A percentile compares a stretch with the other conserved stretches of the same genome.
Conservation (phyloP, 2,888 invertebrate species). For the Allolobophora icterica region DNA sequence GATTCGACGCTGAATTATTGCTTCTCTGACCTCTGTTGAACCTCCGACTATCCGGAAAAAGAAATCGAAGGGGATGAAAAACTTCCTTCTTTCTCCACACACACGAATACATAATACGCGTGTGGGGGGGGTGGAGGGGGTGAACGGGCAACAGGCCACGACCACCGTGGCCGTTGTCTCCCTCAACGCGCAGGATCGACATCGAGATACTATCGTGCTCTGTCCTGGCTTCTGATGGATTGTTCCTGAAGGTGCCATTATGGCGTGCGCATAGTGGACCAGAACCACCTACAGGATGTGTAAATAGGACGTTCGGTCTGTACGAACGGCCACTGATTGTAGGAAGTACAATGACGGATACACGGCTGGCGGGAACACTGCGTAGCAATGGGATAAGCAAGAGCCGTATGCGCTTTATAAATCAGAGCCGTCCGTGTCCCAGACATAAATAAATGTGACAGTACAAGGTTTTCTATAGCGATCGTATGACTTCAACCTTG, state of each 20-base stretch:
- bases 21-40: neutral
- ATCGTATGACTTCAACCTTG: too few relatives aligned
- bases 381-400: neutral
- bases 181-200: neutral
- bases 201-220: neutral
- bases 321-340: neutral
- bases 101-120: neutral
- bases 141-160: neutral
- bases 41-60: neutral
- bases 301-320: neutral
- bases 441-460: too few relatives aligned
- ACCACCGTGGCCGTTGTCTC: neutral
- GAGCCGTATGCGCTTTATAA: neutral
- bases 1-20: neutral
- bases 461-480: too few relatives aligned
- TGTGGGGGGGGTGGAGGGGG: neutral
- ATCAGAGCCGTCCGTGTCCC: neutral
- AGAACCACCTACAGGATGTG: neutral
- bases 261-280: neutral
- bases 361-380: neutral
- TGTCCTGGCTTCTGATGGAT: neutral
- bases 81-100: too few relatives aligned
- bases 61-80: neutral
- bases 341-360: neutral
- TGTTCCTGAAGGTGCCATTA: neutral